A percentile compares a stretch with the other conserved stretches of the same genome.
These are phyloP conservation scores for Cephus rjabovi DNA, from an alignment of 2,888 invertebrate species.

Conservation along the genomic window DNA sequence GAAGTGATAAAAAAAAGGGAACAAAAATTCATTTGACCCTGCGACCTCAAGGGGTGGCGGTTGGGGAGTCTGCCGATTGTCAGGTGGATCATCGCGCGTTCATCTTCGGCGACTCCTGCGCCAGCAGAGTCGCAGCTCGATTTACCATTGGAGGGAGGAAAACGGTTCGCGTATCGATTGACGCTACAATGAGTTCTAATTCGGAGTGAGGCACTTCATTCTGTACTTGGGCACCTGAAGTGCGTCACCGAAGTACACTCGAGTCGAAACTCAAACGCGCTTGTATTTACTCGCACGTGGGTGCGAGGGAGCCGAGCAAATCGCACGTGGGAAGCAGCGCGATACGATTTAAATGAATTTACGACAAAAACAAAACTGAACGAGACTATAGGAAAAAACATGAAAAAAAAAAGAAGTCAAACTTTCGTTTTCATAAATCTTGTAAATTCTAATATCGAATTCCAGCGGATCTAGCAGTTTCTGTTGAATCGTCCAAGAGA, in stretches of 20 bases:
- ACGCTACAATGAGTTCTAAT: constrained; percentile 34
- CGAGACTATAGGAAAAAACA: background rate
- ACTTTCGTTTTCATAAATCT: background rate
- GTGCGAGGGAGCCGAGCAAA: background rate
- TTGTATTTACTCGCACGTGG: background rate
- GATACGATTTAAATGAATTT: background rate
- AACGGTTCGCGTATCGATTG: constrained; percentile 19
- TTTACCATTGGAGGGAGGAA: background rate
- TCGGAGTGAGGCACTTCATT: constrained; percentile 21
- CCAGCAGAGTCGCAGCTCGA: background rate
- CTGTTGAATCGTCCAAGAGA: background rate
- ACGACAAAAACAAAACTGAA: background rate
- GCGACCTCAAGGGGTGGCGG: background rate
- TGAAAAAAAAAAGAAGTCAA: background rate
- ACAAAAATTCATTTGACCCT: background rate
- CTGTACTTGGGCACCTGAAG: background rate
- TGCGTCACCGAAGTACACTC: background rate
- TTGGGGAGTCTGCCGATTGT: background rate
- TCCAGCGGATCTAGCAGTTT: background rate
- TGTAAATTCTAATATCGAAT: background rate
- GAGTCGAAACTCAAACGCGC: background rate
- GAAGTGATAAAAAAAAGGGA: background rate
- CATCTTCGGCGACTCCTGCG: background rate
- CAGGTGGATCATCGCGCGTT: background rate
- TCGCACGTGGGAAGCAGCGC: background rate